These are phyloP conservation scores for Egretta garzetta DNA, from an alignment of 2,113 vertebrate species.

Conservation along the genomic window DNA sequence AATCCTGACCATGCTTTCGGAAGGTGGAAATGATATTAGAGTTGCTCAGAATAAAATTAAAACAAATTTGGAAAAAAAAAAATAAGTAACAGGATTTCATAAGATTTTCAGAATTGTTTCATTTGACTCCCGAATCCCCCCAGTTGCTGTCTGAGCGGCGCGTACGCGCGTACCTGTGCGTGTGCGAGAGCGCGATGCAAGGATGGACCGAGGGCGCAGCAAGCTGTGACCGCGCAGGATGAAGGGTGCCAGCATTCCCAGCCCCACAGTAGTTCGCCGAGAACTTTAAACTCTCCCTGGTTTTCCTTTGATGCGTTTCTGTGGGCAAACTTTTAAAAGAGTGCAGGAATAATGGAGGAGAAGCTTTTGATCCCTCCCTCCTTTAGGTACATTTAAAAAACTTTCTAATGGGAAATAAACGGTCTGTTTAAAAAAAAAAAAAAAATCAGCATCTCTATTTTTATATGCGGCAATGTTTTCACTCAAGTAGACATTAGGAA, in stretches of 20 bases:
- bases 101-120: not conserved
- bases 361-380: not conserved
- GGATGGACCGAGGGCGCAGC: not conserved
- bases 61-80: not conserved
- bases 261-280: not conserved
- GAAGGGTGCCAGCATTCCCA: not conserved
- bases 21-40: not conserved
- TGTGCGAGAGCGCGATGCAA: not conserved
- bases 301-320: not conserved
- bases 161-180: not conserved
- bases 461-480: fast-evolving
- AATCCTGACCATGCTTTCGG: not conserved
- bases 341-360: not conserved
- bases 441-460: not conserved
- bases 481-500: not conserved
- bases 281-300: not conserved
- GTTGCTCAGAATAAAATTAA: not conserved
- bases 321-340: not conserved
- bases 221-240: not conserved
- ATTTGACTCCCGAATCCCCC: not conserved
- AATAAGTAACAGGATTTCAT: not conserved
- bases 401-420: not conserved
- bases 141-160: not conserved
- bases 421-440: not conserved
- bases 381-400: not conserved